Base-by-base conservation (phyloP, 2,888 invertebrate genomes). In the Alloplasta piceator region DNA sequence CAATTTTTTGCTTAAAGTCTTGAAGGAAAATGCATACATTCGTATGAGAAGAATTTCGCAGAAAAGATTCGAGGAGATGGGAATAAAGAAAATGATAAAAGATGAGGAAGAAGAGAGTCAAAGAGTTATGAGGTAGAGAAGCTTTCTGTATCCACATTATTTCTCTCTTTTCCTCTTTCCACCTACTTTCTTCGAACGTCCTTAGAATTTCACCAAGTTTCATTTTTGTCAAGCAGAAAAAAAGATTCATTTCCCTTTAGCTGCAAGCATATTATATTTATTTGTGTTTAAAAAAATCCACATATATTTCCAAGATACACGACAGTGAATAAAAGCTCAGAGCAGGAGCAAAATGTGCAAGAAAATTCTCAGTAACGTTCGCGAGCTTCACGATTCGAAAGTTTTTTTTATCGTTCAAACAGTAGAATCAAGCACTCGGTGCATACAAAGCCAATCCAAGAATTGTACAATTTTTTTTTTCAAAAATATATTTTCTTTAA, bases 361-460 rank as follows among this genome's bases (percentile, higher is more conserved):
- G 52, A 67, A 48, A 60, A 58, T 46, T 60, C n/a, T n/a, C 10
- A 26, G 14, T 26, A 14, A 48, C 58, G 41, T 74, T 66, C 46
- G 39, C 36, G 16, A 50, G 66, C 50, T 66, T 74, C 58, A 66
- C 66, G 66, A 74, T 66, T 74, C 46, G 58, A 58, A 74, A 10
- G 38, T n/a, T n/a, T n/a, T 67, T 74, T 58, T 74, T 67, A 74
- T 74, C 26, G 39, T 58, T 16, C 6, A 48, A 48, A 60, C 58
- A 39, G 39, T 74, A 63, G 46, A 73, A 73, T 56, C 46, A 73
- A 64, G n/a, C 38, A 46, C 67, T 39, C 12, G 12, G 38, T 9
- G 5, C 26, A 56, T 41, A 48, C 39, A 66, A 38, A 26, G 36
- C 55, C 41, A 16, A 46, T n/a, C 46, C 12, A n/a, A 10, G 43